phyloP scores from a whole-genome alignment of 2,888 invertebrate species.

The Miltochrista miniata region DNA sequence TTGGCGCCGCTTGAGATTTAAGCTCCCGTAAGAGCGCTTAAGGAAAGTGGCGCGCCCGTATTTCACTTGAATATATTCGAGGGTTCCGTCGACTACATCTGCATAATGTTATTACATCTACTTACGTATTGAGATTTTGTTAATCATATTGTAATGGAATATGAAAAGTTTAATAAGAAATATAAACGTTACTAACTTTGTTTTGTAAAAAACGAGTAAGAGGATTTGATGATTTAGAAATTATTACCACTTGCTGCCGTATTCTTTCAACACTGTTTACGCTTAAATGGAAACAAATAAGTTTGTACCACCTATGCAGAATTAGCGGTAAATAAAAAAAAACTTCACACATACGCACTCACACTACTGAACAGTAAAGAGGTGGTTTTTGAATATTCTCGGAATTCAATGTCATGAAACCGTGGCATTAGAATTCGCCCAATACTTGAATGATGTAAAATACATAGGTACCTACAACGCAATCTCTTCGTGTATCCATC shows the following conservation, averaged over 20 bases:
- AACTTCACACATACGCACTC: no score
- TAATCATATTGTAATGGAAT: constrained; percentile 23
- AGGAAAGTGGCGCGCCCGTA: constrained; percentile 45
- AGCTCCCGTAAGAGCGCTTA: constrained; percentile 54
- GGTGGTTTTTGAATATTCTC: no score
- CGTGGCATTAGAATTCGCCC: no score
- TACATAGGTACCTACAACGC: background rate
- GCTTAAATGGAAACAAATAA: no score
- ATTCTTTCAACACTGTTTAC: no score
- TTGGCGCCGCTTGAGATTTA: constrained; percentile 44
- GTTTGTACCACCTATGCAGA: no score
- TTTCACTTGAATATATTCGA: constrained; percentile 40
- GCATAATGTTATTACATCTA: constrained; percentile 27
- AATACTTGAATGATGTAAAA: background rate
- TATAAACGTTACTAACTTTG: background rate
- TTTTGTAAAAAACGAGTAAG: background rate
- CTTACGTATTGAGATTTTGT: constrained; percentile 18
- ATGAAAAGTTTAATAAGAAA: background rate
- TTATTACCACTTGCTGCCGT: no score
- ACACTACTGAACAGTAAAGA: no score
- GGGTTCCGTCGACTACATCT: constrained; percentile 25
- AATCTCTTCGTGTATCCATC: background rate
- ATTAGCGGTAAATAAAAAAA: no score
- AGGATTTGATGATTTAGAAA: no score
- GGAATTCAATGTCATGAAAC: no score